These are phyloP conservation scores for Zeugodacus cucurbitae DNA, from an alignment of 1,140 invertebrate species.

Conservation along the genomic window DNA sequence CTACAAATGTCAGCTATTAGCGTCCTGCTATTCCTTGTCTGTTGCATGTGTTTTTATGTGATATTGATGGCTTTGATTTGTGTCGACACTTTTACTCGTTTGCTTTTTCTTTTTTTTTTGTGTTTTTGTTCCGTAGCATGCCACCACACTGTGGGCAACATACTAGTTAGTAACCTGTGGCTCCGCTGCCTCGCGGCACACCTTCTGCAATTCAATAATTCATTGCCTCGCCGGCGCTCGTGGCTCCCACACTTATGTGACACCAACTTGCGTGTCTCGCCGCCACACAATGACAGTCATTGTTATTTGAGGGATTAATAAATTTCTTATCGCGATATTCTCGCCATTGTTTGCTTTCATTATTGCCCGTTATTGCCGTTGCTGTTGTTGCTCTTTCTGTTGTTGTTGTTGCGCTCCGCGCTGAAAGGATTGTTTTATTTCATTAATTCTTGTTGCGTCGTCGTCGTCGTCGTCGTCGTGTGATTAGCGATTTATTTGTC, in stretches of 20 bases:
- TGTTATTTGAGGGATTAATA: conserved; percentile 21
- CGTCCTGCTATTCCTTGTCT: neutral
- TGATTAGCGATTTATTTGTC: conserved; percentile 1
- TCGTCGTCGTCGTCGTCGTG: neutral
- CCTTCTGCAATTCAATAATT: neutral
- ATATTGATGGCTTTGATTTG: neutral
- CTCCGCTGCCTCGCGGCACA: neutral
- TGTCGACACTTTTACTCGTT: neutral
- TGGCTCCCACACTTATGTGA: neutral
- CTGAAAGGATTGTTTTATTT: neutral
- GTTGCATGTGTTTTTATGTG: neutral
- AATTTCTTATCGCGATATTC: neutral
- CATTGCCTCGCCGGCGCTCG: neutral
- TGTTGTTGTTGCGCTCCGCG: neutral
- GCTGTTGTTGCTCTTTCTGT: neutral
- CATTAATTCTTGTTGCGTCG: neutral
- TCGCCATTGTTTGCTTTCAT: neutral
- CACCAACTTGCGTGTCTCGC: neutral
- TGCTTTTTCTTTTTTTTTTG: neutral
- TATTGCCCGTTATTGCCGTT: neutral
- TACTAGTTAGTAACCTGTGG: neutral
- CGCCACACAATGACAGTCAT: neutral
- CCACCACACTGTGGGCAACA: neutral
- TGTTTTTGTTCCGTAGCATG: neutral
- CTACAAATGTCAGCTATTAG: too few relatives aligned